These are phyloP conservation scores for Craseonycteris thonglongyai DNA, from an alignment of 2,113 vertebrate species.

Conservation along the genomic window DNA sequence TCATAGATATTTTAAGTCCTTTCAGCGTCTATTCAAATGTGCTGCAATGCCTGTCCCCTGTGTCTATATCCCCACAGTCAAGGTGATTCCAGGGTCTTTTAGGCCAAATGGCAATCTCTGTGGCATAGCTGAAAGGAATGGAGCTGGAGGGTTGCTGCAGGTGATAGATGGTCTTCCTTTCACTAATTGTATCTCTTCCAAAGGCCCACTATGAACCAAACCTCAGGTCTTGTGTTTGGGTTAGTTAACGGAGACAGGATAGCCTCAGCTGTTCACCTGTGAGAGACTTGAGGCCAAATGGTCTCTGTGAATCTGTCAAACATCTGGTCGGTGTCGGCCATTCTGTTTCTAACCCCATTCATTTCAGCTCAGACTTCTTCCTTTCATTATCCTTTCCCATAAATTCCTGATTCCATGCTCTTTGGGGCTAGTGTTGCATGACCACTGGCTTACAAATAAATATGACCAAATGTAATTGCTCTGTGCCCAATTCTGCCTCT, in stretches of 20 bases:
- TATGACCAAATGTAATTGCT: neutral
- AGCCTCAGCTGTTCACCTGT: neutral
- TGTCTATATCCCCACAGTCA: neutral
- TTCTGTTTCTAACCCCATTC: neutral
- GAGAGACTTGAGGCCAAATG: neutral
- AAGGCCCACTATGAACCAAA: neutral
- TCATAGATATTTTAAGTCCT: neutral
- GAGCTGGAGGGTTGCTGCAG: neutral
- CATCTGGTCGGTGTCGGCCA: neutral
- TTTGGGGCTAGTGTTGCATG: neutral
- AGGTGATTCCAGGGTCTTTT: neutral
- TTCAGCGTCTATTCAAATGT: neutral
- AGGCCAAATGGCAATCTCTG: no score
- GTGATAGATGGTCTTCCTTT: neutral
- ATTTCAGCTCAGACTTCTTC: neutral
- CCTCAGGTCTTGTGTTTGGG: neutral
- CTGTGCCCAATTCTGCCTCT: neutral
- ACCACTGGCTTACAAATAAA: neutral
- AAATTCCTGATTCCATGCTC: neutral
- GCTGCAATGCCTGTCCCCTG: neutral
- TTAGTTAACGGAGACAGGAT: neutral
- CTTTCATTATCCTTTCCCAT: neutral
- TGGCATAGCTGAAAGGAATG: neutral
- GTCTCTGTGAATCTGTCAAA: neutral
- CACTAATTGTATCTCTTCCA: neutral